A percentile compares a stretch with the other conserved stretches of the same genome.
Evolutionary conservation across 2,797 vertebrate genomes (phyloP).

Genomic region (Benthosema pterotum): DNA sequence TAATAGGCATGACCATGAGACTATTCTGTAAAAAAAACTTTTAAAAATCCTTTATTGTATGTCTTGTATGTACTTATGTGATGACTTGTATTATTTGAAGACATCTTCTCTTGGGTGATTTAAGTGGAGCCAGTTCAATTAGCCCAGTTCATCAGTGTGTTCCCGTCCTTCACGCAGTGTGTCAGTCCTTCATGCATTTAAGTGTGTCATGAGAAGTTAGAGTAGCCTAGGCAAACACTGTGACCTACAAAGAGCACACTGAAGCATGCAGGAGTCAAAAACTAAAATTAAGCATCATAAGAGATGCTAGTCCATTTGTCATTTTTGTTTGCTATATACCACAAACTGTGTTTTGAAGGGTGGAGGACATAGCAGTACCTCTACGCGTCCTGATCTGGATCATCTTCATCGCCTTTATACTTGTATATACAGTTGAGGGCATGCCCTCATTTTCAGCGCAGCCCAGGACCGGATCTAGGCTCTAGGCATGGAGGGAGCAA

Average conservation of each 20-base stretch:
- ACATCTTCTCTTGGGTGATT: slow-evolving; percentile 72
- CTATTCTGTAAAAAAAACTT: too few species aligned
- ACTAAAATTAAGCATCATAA: neutral
- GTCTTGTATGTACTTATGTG: too few species aligned
- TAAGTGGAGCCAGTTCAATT: slow-evolving; percentile 74
- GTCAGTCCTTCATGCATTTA: slow-evolving; percentile 61
- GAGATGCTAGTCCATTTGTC: neutral
- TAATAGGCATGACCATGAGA: too few species aligned
- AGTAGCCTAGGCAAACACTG: slow-evolving; percentile 66
- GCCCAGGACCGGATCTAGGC: too few species aligned
- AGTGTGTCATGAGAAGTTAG: slow-evolving; percentile 77
- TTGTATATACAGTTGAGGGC: too few species aligned
- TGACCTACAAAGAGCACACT: slow-evolving; percentile 70
- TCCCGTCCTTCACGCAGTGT: slow-evolving; percentile 22
- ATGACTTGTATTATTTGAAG: slow-evolving; percentile 47
- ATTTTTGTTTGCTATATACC: neutral
- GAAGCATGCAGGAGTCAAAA: slow-evolving; percentile 21
- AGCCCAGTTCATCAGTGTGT: slow-evolving; percentile 74
- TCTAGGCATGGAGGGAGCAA: too few species aligned
- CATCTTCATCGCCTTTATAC: too few species aligned
- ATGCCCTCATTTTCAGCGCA: too few species aligned
- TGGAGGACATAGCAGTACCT: too few species aligned
- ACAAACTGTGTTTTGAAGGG: too few species aligned
- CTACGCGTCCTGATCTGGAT: too few species aligned
- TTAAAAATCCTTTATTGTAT: too few species aligned